A percentile compares a stretch with the other conserved stretches of the same genome.
These are phyloP conservation scores for Antrozous pallidus DNA, from an alignment of 2,797 vertebrate genomes.

Conservation along the genomic window DNA sequence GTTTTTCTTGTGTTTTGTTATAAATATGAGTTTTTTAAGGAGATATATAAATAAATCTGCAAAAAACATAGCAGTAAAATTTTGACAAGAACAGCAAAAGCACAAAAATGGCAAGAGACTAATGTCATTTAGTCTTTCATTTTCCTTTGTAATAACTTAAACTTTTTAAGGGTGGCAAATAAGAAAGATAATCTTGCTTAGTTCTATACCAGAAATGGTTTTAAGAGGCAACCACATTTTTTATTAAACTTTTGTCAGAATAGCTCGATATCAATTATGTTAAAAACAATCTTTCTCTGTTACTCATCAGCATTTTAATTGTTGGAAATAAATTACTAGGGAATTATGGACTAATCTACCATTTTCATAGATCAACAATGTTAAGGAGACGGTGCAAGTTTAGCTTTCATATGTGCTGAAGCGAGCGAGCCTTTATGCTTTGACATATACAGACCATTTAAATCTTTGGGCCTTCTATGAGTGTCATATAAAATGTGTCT, in stretches of 20 bases:
- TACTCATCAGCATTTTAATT: conserved; percentile 6
- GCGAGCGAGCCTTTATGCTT: background rate
- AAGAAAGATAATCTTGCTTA: background rate
- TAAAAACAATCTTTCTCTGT: background rate
- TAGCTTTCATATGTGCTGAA: background rate
- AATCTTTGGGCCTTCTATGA: background rate
- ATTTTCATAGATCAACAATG: conserved; percentile 24
- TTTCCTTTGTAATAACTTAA: background rate
- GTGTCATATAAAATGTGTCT: background rate
- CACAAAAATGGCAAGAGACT: background rate
- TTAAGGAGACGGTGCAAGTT: background rate
- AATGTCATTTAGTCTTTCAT: background rate
- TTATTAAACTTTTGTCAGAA: background rate
- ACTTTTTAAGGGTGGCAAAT: background rate
- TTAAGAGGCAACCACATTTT: background rate
- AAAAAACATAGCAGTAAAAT: background rate
- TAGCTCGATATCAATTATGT: background rate
- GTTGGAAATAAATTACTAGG: background rate
- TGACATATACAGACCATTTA: background rate
- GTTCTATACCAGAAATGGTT: background rate
- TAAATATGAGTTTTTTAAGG: background rate
- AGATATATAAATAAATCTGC: background rate
- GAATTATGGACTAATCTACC: background rate
- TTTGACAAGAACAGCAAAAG: background rate
- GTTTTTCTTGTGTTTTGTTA: background rate